Evolutionary conservation across 2,113 vertebrate species (phyloP), one percentile per base, ranked within the genome.

Genomic region (Chaenogobius annularis): DNA sequence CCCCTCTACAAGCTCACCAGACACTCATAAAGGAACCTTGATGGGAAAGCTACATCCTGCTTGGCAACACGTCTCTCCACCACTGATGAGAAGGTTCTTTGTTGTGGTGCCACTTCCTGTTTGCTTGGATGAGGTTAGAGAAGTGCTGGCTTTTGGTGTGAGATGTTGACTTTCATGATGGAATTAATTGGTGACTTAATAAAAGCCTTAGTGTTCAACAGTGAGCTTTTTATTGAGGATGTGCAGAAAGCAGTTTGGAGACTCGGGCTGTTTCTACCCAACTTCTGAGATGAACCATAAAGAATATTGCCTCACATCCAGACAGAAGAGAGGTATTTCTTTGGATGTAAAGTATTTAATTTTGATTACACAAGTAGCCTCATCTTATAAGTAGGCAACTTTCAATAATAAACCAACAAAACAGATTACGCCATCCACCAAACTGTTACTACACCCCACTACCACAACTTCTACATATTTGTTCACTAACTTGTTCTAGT

Each of bases 91-190:
- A 81, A 47, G 54, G 66, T 7, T 74, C 80, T 87, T 85, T 92
- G 90, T 93, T 74, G 72, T 61, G 68, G 72, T 75, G 78, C 83
- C 72, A 76, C 78, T 85, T 88, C 87, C 84, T 17, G 82, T 81
- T 22, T 17, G 56, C 84, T 73, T 72, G 63, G 73, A 80, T 71
- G 76, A 78, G 66, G 63, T 62, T 1, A 55, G 54, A 70, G 50
- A 63, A 74, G 70, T 50, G 64, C 0, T 0, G 26, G 22, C 58
- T 71, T 73, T 75, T 66, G 72, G 47, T 70, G 69, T 66, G 68
- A 80, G 61, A 74, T 31, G 5, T 35, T 5, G 70, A 79, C 69
- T 67, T 75, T 84, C 44, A 81, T 69, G 73, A 64, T 47, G 13
- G 64, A 72, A 70, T 70, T 26, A 85, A 82, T 58, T 73, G 77